Conservation (phyloP, 1,140 invertebrate species). For the Saxidomus purpurata region DNA sequence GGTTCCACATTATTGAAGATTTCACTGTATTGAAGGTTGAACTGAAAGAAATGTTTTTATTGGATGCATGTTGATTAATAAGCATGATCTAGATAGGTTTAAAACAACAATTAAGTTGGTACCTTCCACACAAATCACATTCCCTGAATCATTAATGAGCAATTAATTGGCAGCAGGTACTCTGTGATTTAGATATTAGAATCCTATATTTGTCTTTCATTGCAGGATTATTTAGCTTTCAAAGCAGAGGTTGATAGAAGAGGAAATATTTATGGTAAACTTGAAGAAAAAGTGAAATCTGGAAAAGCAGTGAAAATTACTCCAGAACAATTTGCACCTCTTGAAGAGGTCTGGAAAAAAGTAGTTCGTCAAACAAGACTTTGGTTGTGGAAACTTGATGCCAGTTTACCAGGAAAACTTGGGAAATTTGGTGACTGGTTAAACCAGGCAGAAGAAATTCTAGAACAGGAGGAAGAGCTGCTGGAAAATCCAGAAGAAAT, state of each 20-base stretch:
- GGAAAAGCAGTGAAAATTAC: constrained; percentile 78
- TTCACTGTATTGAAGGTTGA: no score
- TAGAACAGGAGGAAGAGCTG: constrained; percentile 86
- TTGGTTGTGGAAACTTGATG: constrained; percentile 89
- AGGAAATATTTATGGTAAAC: constrained; percentile 77
- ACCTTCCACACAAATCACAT: no score
- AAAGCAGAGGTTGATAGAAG: constrained; percentile 82
- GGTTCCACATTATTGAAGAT: no score
- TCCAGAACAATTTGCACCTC: constrained; percentile 75
- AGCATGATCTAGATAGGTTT: no score
- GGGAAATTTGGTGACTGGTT: constrained; percentile 96
- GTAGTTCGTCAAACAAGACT: constrained; percentile 83
- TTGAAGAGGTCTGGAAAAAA: constrained; percentile 79
- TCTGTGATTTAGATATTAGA: background rate
- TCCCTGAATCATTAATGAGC: background rate
- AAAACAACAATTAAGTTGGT: no score
- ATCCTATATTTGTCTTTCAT: background rate
- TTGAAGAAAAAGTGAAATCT: constrained; percentile 78
- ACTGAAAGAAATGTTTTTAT: no score
- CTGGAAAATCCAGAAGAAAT: constrained; percentile 76
- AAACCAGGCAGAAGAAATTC: constrained; percentile 93
- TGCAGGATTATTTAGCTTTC: constrained; percentile 83
- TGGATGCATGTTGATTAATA: no score
- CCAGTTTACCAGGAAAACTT: constrained; percentile 93
- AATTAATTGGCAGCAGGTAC: background rate